These are phyloP conservation scores for Lasiurus cinereus DNA, from an alignment of 2,113 vertebrate genomes.

Conservation along the genomic window DNA sequence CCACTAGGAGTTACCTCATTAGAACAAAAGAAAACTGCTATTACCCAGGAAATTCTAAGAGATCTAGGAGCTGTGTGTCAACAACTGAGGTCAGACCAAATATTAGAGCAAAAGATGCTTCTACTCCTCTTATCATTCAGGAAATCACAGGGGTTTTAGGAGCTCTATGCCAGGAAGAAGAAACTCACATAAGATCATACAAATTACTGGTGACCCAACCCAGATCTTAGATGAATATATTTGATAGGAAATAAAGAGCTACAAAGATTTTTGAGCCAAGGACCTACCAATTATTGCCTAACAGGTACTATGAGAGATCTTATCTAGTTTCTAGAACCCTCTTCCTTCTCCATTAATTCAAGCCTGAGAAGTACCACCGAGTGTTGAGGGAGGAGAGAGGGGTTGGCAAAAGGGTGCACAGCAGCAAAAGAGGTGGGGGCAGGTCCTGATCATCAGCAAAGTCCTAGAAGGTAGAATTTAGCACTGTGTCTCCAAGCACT, in stretches of 20 bases:
- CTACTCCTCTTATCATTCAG: neutral
- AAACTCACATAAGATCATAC: neutral
- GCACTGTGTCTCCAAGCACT: fast-evolving
- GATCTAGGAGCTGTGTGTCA: neutral
- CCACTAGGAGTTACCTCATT: neutral
- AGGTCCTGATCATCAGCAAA: neutral
- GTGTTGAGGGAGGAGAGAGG: too few relatives aligned
- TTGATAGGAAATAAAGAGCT: neutral
- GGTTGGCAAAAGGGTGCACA: neutral
- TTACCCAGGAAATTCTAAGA: neutral
- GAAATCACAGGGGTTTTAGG: neutral
- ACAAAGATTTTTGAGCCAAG: neutral
- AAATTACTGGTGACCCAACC: neutral
- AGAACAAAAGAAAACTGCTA: neutral
- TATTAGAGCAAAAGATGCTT: neutral
- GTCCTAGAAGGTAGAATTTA: neutral
- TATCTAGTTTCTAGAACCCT: neutral
- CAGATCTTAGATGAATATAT: neutral
- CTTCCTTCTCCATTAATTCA: neutral
- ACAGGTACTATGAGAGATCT: neutral
- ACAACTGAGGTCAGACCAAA: neutral
- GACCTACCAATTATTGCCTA: neutral
- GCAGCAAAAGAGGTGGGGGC: neutral
- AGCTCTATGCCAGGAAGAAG: neutral
- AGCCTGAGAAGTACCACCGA: neutral